These are phyloP conservation scores for Drosophila rubida DNA, from an alignment of 2,888 invertebrate genomes.

Conservation along the genomic window DNA sequence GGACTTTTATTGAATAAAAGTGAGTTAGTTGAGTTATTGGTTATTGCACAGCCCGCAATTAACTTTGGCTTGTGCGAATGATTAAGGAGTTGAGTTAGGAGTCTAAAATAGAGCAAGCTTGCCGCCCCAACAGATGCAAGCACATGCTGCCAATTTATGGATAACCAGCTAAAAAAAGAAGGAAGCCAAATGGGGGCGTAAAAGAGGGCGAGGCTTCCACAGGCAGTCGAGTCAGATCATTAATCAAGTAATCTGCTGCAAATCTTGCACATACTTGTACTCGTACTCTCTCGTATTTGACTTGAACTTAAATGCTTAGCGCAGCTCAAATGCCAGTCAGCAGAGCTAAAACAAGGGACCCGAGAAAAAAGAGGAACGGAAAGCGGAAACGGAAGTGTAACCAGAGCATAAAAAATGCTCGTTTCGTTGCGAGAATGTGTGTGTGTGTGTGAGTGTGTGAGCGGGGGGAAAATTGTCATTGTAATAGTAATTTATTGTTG, in stretches of 20 bases:
- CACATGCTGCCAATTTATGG: conserved; percentile 13
- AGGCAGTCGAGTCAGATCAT: conserved; percentile 34
- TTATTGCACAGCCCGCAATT: no score
- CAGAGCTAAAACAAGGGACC: conserved; percentile 29
- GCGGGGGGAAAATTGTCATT: conserved; percentile 67
- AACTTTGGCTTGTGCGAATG: neutral
- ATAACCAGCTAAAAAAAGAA: neutral
- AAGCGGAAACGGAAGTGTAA: conserved; percentile 56
- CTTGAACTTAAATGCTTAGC: conserved; percentile 60
- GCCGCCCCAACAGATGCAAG: neutral
- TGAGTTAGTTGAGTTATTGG: no score
- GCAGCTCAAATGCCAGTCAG: conserved; percentile 42
- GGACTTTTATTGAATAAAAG: no score
- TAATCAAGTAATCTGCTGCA: conserved; percentile 59
- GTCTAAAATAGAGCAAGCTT: neutral
- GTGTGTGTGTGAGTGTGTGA: conserved; percentile 11
- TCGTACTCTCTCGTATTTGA: conserved; percentile 38
- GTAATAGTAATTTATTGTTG: conserved; percentile 77
- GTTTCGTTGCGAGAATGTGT: conserved; percentile 3
- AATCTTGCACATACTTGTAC: conserved; percentile 52
- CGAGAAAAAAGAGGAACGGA: conserved; percentile 1
- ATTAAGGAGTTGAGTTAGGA: neutral
- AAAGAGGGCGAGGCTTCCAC: neutral
- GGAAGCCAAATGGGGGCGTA: neutral
- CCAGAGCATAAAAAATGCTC: conserved; percentile 68